Evolutionary conservation across 2,797 vertebrate genomes (phyloP).

Genomic region (Tachyglossus aculeatus): DNA sequence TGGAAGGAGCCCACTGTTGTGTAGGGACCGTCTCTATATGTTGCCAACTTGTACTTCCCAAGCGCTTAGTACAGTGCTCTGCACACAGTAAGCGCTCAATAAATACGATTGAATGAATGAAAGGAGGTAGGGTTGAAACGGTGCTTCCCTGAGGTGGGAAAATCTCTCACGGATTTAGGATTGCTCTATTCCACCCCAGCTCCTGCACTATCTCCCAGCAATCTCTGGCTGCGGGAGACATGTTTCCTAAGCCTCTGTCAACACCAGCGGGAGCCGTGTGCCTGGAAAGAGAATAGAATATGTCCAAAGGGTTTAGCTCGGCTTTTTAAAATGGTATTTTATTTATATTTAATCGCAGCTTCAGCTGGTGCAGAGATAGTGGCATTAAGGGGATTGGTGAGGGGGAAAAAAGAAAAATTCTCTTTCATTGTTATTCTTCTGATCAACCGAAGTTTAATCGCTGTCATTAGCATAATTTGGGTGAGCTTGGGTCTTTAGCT

Average conservation of each 20-base stretch:
- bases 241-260: not conserved
- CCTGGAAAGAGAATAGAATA: slow-evolving; percentile 28
- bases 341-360: slow-evolving; percentile 55
- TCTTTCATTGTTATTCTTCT: slow-evolving; percentile 58
- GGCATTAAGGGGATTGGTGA: not conserved
- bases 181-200: not conserved
- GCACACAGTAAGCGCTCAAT: too few species aligned
- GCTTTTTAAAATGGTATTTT: slow-evolving; percentile 46
- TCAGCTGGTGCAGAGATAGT: slow-evolving; percentile 29
- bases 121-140: slow-evolving; percentile 15
- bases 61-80: too few species aligned
- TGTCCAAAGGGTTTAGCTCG: slow-evolving; percentile 23
- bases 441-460: slow-evolving; percentile 63
- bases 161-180: not conserved
- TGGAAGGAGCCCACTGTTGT: too few species aligned
- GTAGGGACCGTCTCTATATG: too few species aligned
- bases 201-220: not conserved
- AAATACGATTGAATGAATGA: too few species aligned
- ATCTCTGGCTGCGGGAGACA: not conserved
- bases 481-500: slow-evolving; percentile 59
- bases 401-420: slow-evolving; percentile 31
- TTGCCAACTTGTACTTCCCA: too few species aligned
- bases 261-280: not conserved
- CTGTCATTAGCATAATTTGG: slow-evolving; percentile 67
- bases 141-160: slow-evolving; percentile 18